Base-by-base conservation (phyloP, 2,888 invertebrate genomes). In the Noctua comes region DNA sequence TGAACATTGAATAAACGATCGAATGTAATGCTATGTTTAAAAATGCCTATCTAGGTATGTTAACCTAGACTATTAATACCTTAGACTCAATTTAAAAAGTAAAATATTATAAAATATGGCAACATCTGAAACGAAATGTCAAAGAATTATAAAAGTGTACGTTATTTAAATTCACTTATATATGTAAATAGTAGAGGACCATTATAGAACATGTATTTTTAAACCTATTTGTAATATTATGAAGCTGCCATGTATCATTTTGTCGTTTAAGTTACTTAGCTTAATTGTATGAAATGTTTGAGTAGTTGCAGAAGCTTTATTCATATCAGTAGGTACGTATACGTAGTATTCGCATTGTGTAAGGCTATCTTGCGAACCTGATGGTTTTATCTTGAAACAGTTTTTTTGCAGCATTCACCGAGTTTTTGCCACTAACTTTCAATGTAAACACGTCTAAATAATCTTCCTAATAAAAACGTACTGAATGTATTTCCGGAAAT, bases 141-240 rank as follows among this genome's bases (percentile, higher is more conserved):
- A n/a, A 66, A 43, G 43, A 21, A 75, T 31, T 43, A 65, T 57
- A 31, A 69, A 57, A 65, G 11, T n/a, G 18, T 73, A 83, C 40
- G 31, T 46, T 66, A 69, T 72, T 65, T 69, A 66, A 65, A 73
- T 59, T 75, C 31, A 68, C 36, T n/a, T 68, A 68, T 24, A 68
- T 24, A 74, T 89, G 88, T 91, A 90, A 85, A 91, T 89, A 88
- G 89, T 91, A 91, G 90, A 83, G 90, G 91, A 91, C 91, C 91
- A 91, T 89, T 84, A 81, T 81, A 82, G 79, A 84, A 73, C 66
- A 73, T 69, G 76, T 82, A 86, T 85, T 86, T 86, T 74, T 82
- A 79, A 86, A 71, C 59, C 54, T 77, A 82, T 82, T 75, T 77
- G 81, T 72, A 73, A 31, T 77, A 80, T 72, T 57, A 72, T 78